These are phyloP conservation scores for Scolopax mira DNA, from an alignment of 2,113 vertebrate genomes.

Conservation along the genomic window DNA sequence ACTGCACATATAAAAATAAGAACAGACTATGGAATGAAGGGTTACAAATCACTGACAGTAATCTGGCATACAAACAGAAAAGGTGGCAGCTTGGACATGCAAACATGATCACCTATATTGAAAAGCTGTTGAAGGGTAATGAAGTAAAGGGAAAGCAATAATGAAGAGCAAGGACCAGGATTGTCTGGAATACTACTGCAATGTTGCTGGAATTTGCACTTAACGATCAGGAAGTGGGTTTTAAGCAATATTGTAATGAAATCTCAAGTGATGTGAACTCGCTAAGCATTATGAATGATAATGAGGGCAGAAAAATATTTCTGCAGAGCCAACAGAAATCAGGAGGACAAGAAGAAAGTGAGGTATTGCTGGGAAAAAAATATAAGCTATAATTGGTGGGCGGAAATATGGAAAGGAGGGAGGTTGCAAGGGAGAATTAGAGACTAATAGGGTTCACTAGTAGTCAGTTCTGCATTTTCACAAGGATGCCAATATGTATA, in stretches of 20 bases:
- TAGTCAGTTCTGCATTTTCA: not conserved
- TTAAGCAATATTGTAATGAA: conserved; percentile 10
- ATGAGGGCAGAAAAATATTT: not conserved
- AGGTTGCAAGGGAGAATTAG: not conserved
- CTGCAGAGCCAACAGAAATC: not conserved
- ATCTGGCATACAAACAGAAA: not conserved
- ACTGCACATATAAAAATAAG: not conserved
- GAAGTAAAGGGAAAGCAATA: not conserved
- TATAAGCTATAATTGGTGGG: not conserved
- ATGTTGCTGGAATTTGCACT: not conserved
- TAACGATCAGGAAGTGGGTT: not conserved
- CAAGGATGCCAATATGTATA: not conserved
- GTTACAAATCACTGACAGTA: not conserved
- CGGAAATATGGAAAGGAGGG: not conserved
- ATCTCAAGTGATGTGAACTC: not conserved
- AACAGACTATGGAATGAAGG: not conserved
- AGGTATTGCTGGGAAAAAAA: not conserved
- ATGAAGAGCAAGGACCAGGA: not conserved
- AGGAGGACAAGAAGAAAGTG: not conserved
- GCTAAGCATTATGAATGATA: not conserved
- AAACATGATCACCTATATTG: not conserved
- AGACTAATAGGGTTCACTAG: not conserved
- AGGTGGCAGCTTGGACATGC: not conserved
- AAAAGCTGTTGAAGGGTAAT: not conserved
- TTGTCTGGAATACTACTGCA: not conserved